Evolutionary conservation across 2,113 vertebrate genomes (phyloP), one percentile per base, ranked within the genome.

Genomic region (Dipodomys spectabilis): DNA sequence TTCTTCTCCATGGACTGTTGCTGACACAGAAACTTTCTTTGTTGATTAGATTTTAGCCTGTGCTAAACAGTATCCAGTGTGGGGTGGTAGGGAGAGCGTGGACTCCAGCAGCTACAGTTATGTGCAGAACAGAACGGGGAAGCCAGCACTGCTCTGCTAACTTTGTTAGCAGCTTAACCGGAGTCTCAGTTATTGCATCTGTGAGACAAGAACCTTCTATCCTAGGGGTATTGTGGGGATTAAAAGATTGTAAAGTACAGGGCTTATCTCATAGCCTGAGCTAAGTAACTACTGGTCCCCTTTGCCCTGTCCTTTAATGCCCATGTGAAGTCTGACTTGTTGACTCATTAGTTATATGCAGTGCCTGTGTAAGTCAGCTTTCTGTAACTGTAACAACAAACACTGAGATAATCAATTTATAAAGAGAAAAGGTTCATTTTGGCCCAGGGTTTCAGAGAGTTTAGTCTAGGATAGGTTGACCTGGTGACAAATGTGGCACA

Each of bases 1-100:
- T 87, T 95, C 94, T 92, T 80, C 91, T 94, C 72, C 64, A n/a
- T 0, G 0, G 83, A 86, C 96, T 73, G 83, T 39, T 94, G 94
- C 95, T 96, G 97, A 96, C 93, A 68, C 88, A 80, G 84, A 93
- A 89, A 90, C 92, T 97, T 91, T 86, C 91, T 91, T 78, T 92
- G 96, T 94, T 93, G 96, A 92, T 94, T 95, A 93, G 92, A 90
- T 80, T 91, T 84, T 74, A 94, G 88, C 60, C 85, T 35, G 39
- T 79, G 44, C 93, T 95, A 85, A 92, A 88, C 79, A 77, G 87
- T 85, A 85, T 53, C 90, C 85, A 45, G 57, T 0, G 49, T 9
- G 3, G 83, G 82, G 67, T 13, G 1, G 32, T 5, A 2, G 77
- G 73, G 27, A n/a, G 45, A 30, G 74, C 4, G 9, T 1, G 25